These are phyloP conservation scores for Strongylocentrotus purpuratus DNA, from an alignment of 35 echinoderm and acorn worm species.

Conservation along the genomic window DNA sequence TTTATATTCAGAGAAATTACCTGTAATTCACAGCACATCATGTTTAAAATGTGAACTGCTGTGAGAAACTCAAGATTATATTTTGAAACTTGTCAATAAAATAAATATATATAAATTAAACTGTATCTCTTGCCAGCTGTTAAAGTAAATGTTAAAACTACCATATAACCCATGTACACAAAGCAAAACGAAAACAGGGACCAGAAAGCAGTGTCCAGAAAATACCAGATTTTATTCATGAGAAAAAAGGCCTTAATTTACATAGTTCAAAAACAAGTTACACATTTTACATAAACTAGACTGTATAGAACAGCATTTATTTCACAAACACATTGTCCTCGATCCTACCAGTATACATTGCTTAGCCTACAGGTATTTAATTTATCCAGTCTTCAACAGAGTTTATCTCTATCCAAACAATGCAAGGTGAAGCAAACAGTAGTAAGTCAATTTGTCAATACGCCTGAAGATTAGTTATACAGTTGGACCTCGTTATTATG, in stretches of 20 bases:
- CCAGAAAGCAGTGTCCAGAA: neutral
- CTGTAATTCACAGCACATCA: too few species aligned
- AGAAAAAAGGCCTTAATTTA: neutral
- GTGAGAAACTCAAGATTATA: too few species aligned
- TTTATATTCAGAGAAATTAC: too few species aligned
- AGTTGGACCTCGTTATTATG: too few species aligned
- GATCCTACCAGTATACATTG: too few species aligned
- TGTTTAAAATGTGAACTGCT: too few species aligned
- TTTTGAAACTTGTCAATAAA: neutral
- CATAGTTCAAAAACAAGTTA: neutral
- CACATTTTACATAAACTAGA: conserved; percentile 13
- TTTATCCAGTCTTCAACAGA: too few species aligned
- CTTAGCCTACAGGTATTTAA: too few species aligned
- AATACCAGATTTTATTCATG: conserved; percentile 3
- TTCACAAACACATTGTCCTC: too few species aligned
- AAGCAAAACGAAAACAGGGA: too few species aligned
- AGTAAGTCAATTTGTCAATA: neutral
- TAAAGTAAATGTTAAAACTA: too few species aligned
- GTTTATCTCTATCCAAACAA: neutral
- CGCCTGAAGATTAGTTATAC: neutral
- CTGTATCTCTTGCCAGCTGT: neutral
- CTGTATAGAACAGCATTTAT: neutral
- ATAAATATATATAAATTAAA: neutral
- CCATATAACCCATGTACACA: too few species aligned
- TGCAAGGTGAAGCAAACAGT: neutral